Base-by-base conservation (phyloP, 2,888 invertebrate species). In the Drosophila rubida region DNA sequence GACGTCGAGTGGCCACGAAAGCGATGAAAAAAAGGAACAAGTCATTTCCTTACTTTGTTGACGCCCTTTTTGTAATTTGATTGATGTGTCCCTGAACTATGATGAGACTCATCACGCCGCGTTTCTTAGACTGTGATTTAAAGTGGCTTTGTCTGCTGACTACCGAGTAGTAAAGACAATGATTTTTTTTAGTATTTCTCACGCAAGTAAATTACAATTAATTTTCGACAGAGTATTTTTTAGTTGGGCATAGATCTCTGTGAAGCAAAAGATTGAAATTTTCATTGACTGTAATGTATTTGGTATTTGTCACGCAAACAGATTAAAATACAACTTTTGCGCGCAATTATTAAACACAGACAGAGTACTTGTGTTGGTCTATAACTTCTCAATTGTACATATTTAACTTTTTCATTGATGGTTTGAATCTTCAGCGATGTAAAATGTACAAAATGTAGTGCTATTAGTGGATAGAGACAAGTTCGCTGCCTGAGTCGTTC, bases 401-500 rank as follows among this genome's bases (percentile, higher is more conserved):
- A 7, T 11, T 13, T 37, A 19, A 44, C 27, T 37, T 37, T 37
- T 14, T 14, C 14, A 37, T 37, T 32, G n/a, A 32, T 32, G 45
- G 22, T 73, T 70, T n/a, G 32, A 5, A 32, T 53, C 48, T 42
- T 9, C 22, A 23, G 35, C 23, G 1, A 19, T 19, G 19, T 3
- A 32, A 39, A 41, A 45, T 23, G 71, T 51, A 14, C 35, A 25
- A 25, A 25, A 25, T 6, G 1, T 25, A 1, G 6, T 25, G 25
- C 25, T 7, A 6, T 1, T 5, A 25, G 5, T 25, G 25, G 6
- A 14, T 44, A 13, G 22, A n/a, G 30, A 14, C 39, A 45, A 66
- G 77, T 76, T 72, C 42, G 77, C 66, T 76, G 73, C 61, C 67
- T 62, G 37, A 66, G 73, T 74, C 61, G 66, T 73, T 76, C 53